Base-by-base conservation (phyloP, 2,888 invertebrate genomes). In the Eristalis arbustorum region DNA sequence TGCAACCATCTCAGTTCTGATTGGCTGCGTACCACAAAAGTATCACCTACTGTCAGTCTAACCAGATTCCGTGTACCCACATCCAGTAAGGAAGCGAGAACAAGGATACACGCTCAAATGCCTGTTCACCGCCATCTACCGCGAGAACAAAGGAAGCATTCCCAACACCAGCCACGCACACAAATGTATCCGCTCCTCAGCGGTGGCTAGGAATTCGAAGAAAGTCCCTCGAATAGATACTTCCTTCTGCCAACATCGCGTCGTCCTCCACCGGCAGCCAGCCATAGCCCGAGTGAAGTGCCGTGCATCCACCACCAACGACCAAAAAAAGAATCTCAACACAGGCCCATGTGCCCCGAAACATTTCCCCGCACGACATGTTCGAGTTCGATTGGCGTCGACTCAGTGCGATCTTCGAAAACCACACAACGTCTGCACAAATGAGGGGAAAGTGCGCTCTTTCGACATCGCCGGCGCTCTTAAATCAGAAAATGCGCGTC, bases 361-460 rank as follows among this genome's bases (percentile, higher is more conserved):
- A 80, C 74, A 40, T 69, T 23, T 40, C 28, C 56, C 56, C n/a
- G 14, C 34, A 6, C 66, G 75, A 69, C 73, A 82, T 42, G 83
- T 83, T 87, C 40, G 81, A 78, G 85, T 85, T 78, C 22, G 66
- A 40, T 83, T 66, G 37, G 75, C 82, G 56, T 83, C 87, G 87
- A 10, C 87, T 82, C 62, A 87, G 18, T 57, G 8, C 0, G 14
- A 87, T 64, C 62, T 87, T 87, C 87, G 87, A 87, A 87, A 63
- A 23, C 59, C 49, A n/a, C 67, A n/a, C 82, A 81, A 76, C 11
- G 18, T 85, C 85, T 85, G 85, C 85, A 85, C 62, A 74, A 18
- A 11, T 11, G 72, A 72, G 87, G 83, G 87, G 75, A 87, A 83
- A 62, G 5, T 31, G 31, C 67, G 66, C 84, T 73, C 49, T 22